phyloP scores from a whole-genome alignment of 2,888 invertebrate genomes.

The Volucella inanis region DNA sequence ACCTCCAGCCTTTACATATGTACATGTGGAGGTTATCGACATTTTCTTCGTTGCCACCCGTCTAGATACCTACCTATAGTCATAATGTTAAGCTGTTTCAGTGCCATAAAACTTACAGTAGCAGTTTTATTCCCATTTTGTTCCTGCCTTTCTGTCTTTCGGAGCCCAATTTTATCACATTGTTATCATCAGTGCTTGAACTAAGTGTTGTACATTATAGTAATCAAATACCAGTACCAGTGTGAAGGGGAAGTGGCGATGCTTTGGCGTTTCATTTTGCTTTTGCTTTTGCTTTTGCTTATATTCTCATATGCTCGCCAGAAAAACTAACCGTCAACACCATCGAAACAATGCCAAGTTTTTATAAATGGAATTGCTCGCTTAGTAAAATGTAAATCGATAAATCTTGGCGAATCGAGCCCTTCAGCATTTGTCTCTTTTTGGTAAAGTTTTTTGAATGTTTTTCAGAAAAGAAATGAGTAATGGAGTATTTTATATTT shows the following conservation, averaged over 20 bases:
- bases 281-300: not conserved
- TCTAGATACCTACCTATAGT: conserved; percentile 13
- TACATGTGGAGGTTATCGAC: conserved; percentile 32
- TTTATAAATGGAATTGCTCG: conserved; percentile 83
- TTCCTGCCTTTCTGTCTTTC: conserved; percentile 35
- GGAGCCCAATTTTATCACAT: conserved; percentile 47
- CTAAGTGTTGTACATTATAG: conserved; percentile 19
- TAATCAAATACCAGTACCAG: conserved; percentile 34
- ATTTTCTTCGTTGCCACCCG: conserved; percentile 7
- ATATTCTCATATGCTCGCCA: conserved; percentile 37
- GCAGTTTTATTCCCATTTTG: conserved; percentile 31
- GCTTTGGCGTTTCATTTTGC: conserved; percentile 1
- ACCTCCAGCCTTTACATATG: conserved; percentile 15
- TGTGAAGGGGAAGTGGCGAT: conserved; percentile 20
- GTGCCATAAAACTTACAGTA: conserved; percentile 22
- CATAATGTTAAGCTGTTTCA: conserved; percentile 33
- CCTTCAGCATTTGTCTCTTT: conserved; percentile 53
- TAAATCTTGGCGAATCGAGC: conserved; percentile 79
- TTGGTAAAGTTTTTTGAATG: conserved; percentile 42
- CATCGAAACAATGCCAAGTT: conserved; percentile 81
- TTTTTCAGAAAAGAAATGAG: conserved; percentile 54
- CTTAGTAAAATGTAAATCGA: conserved; percentile 81
- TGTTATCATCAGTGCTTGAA: conserved; percentile 32
- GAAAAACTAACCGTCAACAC: conserved; percentile 67
- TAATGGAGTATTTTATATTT: conserved; percentile 38